phyloP scores from a whole-genome alignment of 1,140 invertebrate species.

The Triops longicaudatus region DNA sequence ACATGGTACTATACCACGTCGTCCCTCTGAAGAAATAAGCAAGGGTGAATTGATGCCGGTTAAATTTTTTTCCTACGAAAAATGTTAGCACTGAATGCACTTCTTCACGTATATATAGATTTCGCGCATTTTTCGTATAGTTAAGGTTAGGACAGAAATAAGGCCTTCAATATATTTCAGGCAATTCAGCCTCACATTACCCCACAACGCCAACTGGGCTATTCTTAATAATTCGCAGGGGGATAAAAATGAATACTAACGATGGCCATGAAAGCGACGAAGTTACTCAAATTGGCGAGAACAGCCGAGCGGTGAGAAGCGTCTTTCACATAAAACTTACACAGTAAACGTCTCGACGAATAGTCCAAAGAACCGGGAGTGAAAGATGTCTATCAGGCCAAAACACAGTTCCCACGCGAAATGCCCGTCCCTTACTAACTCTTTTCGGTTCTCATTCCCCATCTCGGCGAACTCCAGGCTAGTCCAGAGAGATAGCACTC shows the following conservation, averaged over 20 bases:
- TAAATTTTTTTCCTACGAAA: no score
- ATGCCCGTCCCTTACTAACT: slow-evolving; percentile 11
- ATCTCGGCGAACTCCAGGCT: not conserved
- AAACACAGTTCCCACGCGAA: not conserved
- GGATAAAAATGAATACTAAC: no score
- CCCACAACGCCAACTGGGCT: no score
- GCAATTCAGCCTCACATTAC: no score
- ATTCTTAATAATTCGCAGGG: no score
- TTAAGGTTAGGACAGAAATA: no score
- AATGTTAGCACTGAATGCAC: no score
- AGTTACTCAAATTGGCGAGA: not conserved
- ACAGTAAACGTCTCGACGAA: not conserved
- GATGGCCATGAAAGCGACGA: not conserved
- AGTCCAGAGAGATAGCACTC: not conserved
- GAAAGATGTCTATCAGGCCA: not conserved
- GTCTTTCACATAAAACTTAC: not conserved
- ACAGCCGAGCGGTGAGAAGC: not conserved
- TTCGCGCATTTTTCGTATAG: no score
- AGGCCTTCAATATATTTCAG: no score
- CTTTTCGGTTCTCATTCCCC: not conserved
- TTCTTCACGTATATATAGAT: no score
- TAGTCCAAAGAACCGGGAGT: not conserved
- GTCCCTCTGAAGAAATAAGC: not conserved
- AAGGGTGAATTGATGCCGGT: no score
- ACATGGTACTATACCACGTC: not conserved